Evolutionary conservation across 2,113 vertebrate species (phyloP).

Genomic region (Chionodraco myersi): DNA sequence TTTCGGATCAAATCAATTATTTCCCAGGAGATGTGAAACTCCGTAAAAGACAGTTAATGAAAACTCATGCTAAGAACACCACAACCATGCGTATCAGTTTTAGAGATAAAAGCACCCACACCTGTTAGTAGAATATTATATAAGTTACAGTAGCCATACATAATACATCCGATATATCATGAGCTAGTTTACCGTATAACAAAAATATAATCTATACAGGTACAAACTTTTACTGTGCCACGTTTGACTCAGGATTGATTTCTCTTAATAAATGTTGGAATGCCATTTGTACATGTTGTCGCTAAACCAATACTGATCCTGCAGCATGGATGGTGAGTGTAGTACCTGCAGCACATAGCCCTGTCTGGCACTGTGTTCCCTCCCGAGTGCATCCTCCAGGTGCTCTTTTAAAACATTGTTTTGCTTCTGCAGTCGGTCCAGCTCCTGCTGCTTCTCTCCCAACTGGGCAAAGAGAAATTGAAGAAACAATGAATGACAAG

Average conservation of each 20-base stretch:
- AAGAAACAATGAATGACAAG: not conserved
- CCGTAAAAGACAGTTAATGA: conserved; percentile 86
- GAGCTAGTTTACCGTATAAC: not conserved
- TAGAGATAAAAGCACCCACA: conserved; percentile 66
- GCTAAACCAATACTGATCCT: not conserved
- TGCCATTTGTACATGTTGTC: not conserved
- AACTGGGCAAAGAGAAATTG: conserved; percentile 73
- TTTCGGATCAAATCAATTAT: conserved; percentile 66
- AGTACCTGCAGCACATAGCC: conserved; percentile 96
- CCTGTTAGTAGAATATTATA: conserved; percentile 66
- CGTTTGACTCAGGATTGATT: not conserved
- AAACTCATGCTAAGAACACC: conserved; percentile 85
- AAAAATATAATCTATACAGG: not conserved
- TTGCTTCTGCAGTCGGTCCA: conserved; percentile 92
- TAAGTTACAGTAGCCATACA: conserved; percentile 25
- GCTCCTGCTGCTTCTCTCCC: conserved; percentile 94
- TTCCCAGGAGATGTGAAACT: conserved; percentile 96
- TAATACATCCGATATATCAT: conserved; percentile 2
- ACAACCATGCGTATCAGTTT: conserved; percentile 74
- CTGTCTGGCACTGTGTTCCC: conserved; percentile 92
- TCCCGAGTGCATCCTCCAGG: conserved; percentile 90
- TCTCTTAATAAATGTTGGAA: not conserved
- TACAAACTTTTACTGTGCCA: not conserved
- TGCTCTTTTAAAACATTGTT: conserved; percentile 93
- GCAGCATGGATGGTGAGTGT: not conserved